Evolutionary conservation across 2,113 vertebrate genomes (phyloP), one percentile per base, ranked within the genome.

Genomic region (Dipodomys stephensi): DNA sequence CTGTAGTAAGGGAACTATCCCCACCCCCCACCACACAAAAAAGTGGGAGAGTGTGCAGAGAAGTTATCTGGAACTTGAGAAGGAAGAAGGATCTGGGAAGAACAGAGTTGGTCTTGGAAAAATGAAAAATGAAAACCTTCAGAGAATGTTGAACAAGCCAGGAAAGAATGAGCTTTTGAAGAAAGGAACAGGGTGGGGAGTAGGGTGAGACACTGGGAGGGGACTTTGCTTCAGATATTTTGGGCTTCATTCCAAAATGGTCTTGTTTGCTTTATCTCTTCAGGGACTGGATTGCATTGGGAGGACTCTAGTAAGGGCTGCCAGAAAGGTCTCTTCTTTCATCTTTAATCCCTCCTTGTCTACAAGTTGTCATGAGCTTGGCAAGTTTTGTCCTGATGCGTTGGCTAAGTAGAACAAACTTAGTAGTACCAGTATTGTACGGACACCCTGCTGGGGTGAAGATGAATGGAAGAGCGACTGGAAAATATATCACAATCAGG

Each of bases 381-480:
- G n/a, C 12, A n/a, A 73, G 69, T 68, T 87, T 82, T 88, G 32
- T 89, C 30, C 71, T n/a, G 18, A 91, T 94, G 73, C 4, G 23
- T 91, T 53, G 25, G 27, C 46, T 87, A 93, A 94, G 60, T 65
- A 7, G 85, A 90, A 60, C 35, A 80, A 93, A n/a, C 32, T 69
- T 23, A 79, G 20, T 69, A 84, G n/a, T 27, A 57, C 27, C 23
- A 23, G 44, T 88, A 35, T 85, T 90, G 83, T 4, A 3, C 19
- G 79, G 82, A 69, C 13, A 27, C 11, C 91, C 79, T 90, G 82
- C 87, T 94, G 84, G 71, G 68, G n/a, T 87, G 84, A 96, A 96
- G 93, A 95, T 88, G 91, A 83, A 85, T 94, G 87, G 62, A 90
- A 86, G 49, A 8, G 2, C 65, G 91, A 22, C 83, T 83, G 53